Evolutionary conservation across 2,888 invertebrate species (phyloP).

Genomic region (Encarsia formosa): DNA sequence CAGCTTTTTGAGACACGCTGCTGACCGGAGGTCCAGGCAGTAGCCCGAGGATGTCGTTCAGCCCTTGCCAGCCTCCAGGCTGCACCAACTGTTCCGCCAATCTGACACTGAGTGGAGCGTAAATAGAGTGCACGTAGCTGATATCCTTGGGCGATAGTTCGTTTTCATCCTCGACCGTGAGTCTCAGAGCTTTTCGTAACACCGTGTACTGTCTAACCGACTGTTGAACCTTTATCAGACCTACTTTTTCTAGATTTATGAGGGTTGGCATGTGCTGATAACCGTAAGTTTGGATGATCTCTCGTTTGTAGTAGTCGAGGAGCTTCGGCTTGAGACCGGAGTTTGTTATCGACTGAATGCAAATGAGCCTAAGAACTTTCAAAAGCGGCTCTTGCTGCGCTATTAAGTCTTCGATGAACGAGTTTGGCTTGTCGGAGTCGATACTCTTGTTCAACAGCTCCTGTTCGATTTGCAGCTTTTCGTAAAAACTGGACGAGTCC

Average conservation of each 20-base stretch:
- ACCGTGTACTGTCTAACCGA: conserved; percentile 71
- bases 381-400: conserved; percentile 76
- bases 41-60: conserved; percentile 78
- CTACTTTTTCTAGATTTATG: conserved; percentile 82
- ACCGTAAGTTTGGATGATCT: conserved; percentile 82
- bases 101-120: conserved; percentile 87
- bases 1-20: conserved; percentile 30
- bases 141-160: conserved; percentile 83
- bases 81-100: conserved; percentile 77
- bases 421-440: conserved; percentile 83
- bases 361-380: conserved; percentile 83
- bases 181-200: conserved; percentile 72
- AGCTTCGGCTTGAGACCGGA: conserved; percentile 91
- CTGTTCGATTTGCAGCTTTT: conserved; percentile 79
- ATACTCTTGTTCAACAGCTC: conserved; percentile 89
- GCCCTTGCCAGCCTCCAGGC: conserved; percentile 71
- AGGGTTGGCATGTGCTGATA: conserved; percentile 76
- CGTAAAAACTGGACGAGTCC: conserved; percentile 71
- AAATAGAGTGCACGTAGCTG: conserved; percentile 87
- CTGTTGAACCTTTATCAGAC: conserved; percentile 72
- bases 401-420: conserved; percentile 90
- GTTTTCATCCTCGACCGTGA: conserved; percentile 84
- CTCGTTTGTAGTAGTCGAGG: conserved; percentile 66
- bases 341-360: conserved; percentile 87
- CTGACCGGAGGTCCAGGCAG: conserved; percentile 72